phyloP scores from a whole-genome alignment of 2,113 vertebrate genomes.

The Siniperca knerii region DNA sequence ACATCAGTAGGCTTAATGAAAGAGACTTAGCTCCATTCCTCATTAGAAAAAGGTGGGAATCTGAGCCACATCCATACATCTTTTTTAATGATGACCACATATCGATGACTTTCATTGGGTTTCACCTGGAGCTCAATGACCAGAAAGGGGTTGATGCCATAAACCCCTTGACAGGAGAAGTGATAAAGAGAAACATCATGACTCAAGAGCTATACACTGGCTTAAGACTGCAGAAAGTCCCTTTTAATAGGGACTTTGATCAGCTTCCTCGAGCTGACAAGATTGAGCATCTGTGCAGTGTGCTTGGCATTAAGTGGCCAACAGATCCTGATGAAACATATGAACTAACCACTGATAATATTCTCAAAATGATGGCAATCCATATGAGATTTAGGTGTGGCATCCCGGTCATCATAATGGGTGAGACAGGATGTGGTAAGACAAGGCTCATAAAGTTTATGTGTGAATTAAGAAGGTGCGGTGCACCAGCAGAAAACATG shows the following conservation, averaged over 20 bases:
- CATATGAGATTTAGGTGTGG: conserved; percentile 92
- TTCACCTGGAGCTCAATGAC: conserved; percentile 78
- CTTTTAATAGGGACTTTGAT: conserved; percentile 88
- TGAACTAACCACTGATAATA: conserved; percentile 90
- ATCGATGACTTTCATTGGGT: conserved; percentile 94
- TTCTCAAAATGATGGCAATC: conserved; percentile 91
- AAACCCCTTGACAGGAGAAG: conserved; percentile 62
- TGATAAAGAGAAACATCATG: conserved; percentile 88
- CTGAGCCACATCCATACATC: conserved; percentile 91
- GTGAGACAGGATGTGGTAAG: conserved; percentile 93
- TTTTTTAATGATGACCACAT: conserved; percentile 90
- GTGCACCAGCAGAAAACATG: conserved; percentile 83
- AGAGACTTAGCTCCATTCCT: conserved; percentile 90
- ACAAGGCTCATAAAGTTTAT: conserved; percentile 90
- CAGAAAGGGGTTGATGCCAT: conserved; percentile 82
- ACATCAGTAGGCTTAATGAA: conserved; percentile 77
- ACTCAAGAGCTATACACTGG: conserved; percentile 72
- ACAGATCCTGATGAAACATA: conserved; percentile 89
- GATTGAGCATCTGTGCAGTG: conserved; percentile 85
- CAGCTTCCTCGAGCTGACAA: conserved; percentile 84
- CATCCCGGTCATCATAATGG: conserved; percentile 94
- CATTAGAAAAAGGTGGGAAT: conserved; percentile 91
- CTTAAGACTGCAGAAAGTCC: conserved; percentile 85
- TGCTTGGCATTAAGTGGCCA: conserved; percentile 84
- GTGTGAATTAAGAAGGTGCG: conserved; percentile 83